Conservation (phyloP, 2,113 vertebrate species). For the Perca fluviatilis region DNA sequence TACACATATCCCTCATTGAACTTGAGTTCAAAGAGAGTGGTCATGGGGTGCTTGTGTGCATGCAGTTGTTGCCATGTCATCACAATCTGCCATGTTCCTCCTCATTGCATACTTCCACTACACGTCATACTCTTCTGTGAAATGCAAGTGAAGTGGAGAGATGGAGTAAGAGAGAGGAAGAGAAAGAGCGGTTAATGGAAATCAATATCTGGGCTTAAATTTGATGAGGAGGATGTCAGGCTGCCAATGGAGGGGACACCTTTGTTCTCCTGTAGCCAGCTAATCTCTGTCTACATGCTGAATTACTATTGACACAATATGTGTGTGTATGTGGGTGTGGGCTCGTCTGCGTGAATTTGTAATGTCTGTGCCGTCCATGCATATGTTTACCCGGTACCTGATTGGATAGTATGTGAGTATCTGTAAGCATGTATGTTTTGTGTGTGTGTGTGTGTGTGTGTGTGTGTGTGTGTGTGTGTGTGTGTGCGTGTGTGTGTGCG, state of each 20-base stretch:
- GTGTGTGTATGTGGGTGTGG: constrained; percentile 8
- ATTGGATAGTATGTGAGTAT: constrained; percentile 50
- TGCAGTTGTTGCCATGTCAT: constrained; percentile 55
- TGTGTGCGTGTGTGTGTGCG: constrained; percentile 34
- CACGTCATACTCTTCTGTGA: constrained; percentile 84
- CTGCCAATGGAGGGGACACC: constrained; percentile 86
- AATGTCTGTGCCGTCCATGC: constrained; percentile 52
- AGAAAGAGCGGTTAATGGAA: constrained; percentile 51
- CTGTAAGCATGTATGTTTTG: constrained; percentile 45
- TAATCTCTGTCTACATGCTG: constrained; percentile 89
- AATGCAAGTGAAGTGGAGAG: constrained; percentile 77
- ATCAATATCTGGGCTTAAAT: constrained; percentile 92
- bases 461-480: constrained; percentile 5
- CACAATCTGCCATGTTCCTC: constrained; percentile 56
- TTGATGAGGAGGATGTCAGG: constrained; percentile 90
- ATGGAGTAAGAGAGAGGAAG: constrained; percentile 77
- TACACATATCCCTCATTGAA: constrained; percentile 80
- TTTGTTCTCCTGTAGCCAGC: constrained; percentile 92
- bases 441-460: constrained; percentile 41
- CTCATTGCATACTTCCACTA: constrained; percentile 48
- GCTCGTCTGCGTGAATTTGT: constrained; percentile 39
- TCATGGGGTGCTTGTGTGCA: constrained; percentile 43
- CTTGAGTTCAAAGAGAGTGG: constrained; percentile 69
- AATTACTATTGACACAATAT: constrained; percentile 88
- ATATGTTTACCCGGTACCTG: constrained; percentile 44